phyloP scores from a whole-genome alignment of 2,888 invertebrate species.

The Andrena bicolor region DNA sequence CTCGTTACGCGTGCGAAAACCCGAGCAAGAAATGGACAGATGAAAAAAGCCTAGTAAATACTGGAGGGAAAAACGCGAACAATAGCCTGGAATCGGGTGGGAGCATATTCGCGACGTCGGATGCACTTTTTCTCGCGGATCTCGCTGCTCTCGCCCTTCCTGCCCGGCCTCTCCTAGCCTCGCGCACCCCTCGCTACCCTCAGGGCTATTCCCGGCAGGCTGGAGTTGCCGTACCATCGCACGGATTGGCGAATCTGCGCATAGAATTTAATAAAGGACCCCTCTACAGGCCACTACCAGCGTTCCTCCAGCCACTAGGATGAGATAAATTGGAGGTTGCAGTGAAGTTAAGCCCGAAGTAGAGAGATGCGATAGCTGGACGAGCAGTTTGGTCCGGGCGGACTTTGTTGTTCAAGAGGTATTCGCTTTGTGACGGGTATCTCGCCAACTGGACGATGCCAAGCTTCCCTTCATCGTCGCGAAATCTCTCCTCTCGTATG shows the following conservation, averaged over 20 bases:
- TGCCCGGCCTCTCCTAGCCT: neutral
- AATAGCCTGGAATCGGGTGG: conserved; percentile 55
- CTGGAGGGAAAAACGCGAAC: conserved; percentile 44
- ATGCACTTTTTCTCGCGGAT: conserved; percentile 47
- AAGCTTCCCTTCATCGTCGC: neutral
- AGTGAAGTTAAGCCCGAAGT: conserved; percentile 17
- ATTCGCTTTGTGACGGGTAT: conserved; percentile 15
- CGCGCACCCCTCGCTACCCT: conserved; percentile 19
- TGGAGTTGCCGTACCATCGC: conserved; percentile 34
- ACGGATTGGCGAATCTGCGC: conserved; percentile 50
- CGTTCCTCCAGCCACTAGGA: conserved; percentile 13
- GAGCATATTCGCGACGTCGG: conserved; percentile 40
- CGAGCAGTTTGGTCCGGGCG: neutral
- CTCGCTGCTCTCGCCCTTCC: conserved; percentile 3
- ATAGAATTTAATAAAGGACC: conserved; percentile 61
- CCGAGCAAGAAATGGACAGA: conserved; percentile 1
- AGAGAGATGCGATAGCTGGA: conserved; percentile 2
- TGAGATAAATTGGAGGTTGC: conserved; percentile 45
- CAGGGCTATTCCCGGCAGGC: conserved; percentile 8
- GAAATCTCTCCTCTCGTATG: neutral
- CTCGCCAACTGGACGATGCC: neutral
- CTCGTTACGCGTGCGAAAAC: conserved; percentile 45
- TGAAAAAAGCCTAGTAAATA: conserved; percentile 41
- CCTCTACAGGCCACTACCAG: conserved; percentile 14
- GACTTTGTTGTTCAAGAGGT: conserved; percentile 14